Evolutionary conservation across 1,140 invertebrate genomes (phyloP), one percentile per base, ranked within the genome.

Genomic region (Ceratosolen solmsi): DNA sequence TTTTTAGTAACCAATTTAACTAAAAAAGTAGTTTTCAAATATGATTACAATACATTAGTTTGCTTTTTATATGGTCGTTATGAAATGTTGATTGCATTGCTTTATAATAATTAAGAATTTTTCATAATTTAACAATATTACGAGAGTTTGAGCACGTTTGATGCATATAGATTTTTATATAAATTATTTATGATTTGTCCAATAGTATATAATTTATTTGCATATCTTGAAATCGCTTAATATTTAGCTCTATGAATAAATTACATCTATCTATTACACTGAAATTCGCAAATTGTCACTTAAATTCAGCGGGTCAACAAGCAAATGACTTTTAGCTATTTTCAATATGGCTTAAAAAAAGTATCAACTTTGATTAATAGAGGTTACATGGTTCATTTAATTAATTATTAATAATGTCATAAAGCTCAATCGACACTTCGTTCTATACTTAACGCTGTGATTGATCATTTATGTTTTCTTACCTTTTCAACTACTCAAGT

Each of bases 261-360:
- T 75, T 41, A 75, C 30, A 60, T 60, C 11, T 75, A 60, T 75
- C 73, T 30, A 75, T 58, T 60, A 58, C 25, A 74, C 5, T 41
- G 5, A 15, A 36, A 75, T 75, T 2, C 33, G 20, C 4, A 36
- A 0, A 38, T n/a, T 13, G 41, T 13, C 13, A 46, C 41, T 46
- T 46, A 7, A 7, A 7, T 46, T 46, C 13, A 46, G 13, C 13
- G 41, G 5, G 13, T 13, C 41, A 46, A 13, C 41, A 13, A 46
- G 41, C 41, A 46, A 46, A 46, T 13, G 5, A 46, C 13, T 46
- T 46, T 46, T 46, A n/a, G n/a, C n/a, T n/a, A n/a, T n/a, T n/a
- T n/a, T n/a, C n/a, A n/a, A n/a, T n/a, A n/a, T n/a, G n/a, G n/a
- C n/a, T n/a, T n/a, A n/a, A n/a, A n/a, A n/a, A n/a, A n/a, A n/a